Conservation (phyloP, 2,888 invertebrate species). For the Nephrotoma guestfalica region DNA sequence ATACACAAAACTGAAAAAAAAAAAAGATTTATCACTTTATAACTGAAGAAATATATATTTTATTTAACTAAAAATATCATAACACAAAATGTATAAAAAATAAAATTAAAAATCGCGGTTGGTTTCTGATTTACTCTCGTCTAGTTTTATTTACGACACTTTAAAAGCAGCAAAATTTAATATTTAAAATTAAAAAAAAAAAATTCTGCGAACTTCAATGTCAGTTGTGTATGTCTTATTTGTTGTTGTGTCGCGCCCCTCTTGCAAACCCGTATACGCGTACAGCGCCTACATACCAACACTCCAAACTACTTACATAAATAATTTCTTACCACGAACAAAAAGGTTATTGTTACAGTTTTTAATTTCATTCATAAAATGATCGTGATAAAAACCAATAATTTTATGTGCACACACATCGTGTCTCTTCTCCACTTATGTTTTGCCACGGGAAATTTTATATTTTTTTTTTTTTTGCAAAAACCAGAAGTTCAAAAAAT, state of each 20-base stretch:
- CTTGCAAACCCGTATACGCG: background rate
- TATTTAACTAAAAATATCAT: background rate
- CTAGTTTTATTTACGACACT: background rate
- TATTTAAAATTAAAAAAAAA: background rate
- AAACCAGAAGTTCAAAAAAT: background rate
- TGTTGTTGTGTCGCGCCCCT: background rate
- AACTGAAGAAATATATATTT: background rate
- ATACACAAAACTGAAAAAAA: background rate
- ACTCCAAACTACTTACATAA: background rate
- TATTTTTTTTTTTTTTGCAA: background rate
- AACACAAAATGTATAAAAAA: background rate
- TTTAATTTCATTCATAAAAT: background rate
- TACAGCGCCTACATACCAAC: background rate
- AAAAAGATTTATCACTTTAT: background rate
- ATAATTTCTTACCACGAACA: background rate
- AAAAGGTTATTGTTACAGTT: background rate
- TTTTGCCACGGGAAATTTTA: background rate
- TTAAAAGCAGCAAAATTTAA: background rate
- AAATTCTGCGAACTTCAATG: background rate
- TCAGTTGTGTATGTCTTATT: background rate
- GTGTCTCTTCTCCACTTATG: too few species aligned
- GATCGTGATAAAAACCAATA: background rate
- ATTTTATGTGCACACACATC: background rate
- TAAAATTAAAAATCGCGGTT: background rate
- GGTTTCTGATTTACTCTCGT: background rate